Percentiles rank a stretch among this genome's conserved stretches.
These are phyloP conservation scores for Pollenia griseotomentosa DNA, from an alignment of 2,888 invertebrate species.

Conservation along the genomic window DNA sequence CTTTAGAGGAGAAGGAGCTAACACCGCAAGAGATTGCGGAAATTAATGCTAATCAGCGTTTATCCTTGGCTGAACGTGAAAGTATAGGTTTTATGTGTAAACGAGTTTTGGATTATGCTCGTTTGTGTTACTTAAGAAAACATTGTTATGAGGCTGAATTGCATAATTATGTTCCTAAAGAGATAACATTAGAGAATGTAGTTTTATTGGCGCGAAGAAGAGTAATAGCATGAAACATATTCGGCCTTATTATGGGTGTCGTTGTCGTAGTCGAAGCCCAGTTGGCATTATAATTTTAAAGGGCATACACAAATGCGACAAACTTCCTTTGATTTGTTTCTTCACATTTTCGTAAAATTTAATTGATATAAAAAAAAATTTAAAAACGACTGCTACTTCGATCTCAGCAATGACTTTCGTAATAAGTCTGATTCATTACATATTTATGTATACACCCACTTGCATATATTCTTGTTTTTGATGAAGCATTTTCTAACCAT, in stretches of 20 bases:
- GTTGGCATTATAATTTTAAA: neutral
- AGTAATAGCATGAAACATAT: neutral
- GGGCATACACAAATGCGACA: neutral
- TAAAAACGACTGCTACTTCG: too few species aligned
- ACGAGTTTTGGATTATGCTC: constrained; percentile 90
- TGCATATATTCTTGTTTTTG: too few species aligned
- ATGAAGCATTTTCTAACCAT: too few species aligned
- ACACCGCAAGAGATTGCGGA: constrained; percentile 29
- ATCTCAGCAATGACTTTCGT: too few species aligned
- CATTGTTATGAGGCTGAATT: constrained; percentile 87
- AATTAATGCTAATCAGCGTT: constrained; percentile 74
- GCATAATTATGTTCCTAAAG: constrained; percentile 87
- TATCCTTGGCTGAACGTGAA: constrained; percentile 85
- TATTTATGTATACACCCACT: too few species aligned
- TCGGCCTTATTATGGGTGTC: too few species aligned
- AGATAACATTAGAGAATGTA: constrained; percentile 91
- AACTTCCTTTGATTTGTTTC: too few species aligned
- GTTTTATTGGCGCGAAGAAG: constrained; percentile 87
- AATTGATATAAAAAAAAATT: too few species aligned
- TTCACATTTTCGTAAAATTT: too few species aligned
- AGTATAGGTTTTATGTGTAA: constrained; percentile 90
- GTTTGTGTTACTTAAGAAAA: constrained; percentile 87
- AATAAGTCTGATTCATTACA: too few species aligned
- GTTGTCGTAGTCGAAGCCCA: neutral
- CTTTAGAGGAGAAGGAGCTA: constrained; percentile 76